Conservation (phyloP, 2,113 vertebrate genomes). For the Petrocephalus zakoni region DNA sequence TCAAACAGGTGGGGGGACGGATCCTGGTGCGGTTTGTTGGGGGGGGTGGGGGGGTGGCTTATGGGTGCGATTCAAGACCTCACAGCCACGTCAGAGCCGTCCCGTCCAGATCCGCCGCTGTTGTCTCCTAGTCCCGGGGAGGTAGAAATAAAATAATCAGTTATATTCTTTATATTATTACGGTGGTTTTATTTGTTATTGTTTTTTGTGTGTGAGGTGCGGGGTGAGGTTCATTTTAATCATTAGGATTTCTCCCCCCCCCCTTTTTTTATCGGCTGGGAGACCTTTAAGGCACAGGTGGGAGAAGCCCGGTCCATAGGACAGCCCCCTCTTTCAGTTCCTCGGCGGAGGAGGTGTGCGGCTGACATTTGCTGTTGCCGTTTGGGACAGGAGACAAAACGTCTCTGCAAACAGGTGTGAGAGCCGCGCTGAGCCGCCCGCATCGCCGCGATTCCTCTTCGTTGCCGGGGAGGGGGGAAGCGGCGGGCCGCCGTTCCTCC, state of each 20-base stretch:
- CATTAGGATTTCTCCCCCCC: not conserved
- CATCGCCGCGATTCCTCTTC: slow-evolving; percentile 16
- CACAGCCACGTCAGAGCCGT: not conserved
- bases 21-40: slow-evolving; percentile 32
- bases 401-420: slow-evolving; percentile 64
- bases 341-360: slow-evolving; percentile 38
- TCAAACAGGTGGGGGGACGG: slow-evolving; percentile 61
- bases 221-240: not conserved
- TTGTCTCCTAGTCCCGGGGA: not conserved
- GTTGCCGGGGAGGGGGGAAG: slow-evolving; percentile 10
- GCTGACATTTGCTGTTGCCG: slow-evolving; percentile 46
- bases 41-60: not conserved
- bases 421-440: slow-evolving; percentile 17
- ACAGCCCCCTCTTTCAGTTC: slow-evolving; percentile 40
- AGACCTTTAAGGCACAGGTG: slow-evolving; percentile 43
- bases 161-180: slow-evolving; percentile 5
- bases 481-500: not conserved
- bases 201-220: not conserved
- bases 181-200: not conserved
- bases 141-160: not conserved
- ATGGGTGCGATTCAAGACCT: slow-evolving; percentile 4
- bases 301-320: slow-evolving; percentile 38
- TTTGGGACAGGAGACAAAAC: slow-evolving; percentile 54
- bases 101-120: not conserved
- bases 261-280: slow-evolving; percentile 23